Base-by-base conservation (phyloP, 1,140 invertebrate species). In the Drosophila burlai region DNA sequence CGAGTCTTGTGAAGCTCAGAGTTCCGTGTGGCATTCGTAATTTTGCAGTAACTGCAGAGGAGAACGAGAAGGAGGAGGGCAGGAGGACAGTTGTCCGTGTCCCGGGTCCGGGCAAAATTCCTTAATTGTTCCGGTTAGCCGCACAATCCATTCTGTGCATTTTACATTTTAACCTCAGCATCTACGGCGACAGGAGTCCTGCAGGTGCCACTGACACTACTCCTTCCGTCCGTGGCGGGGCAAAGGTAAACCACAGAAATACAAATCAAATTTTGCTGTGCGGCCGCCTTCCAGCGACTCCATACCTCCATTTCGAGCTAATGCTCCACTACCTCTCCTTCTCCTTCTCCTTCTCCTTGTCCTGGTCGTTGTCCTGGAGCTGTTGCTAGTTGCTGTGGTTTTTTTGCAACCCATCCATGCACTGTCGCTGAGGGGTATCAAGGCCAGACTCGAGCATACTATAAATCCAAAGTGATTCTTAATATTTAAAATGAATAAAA, bases 181-280 rank as follows among this genome's bases (percentile, higher is more conserved):
- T 83, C 85, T 81, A 84, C 81, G 69, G 82, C 83, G 75, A 81
- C 65, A 78, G 81, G 50, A 52, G 29, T 52, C 49, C 49, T 83
- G 84, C 84, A 87, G 84, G 84, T 87, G 84, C 81, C 81, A 87
- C 84, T 87, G 84, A 87, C 84, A 87, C 84, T 77, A 65, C 82
- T 68, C 73, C 65, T 68, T 68, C 16, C 5, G 38, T 43, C 26
- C 58, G 21, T n/a, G 71, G 71, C 45, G 50, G 81, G 81, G 81
- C 79, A 90, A 90, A 91, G 86, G 86, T 90, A 86, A 91, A 75
- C 86, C 86, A 90, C 86, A 90, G 86, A 90, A 90, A 90, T 90
- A 90, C 86, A 90, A 90, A 90, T 90, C 86, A 90, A 90, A 90
- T 90, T 90, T 90, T 91, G 85, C 82, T 90, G 85, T 90, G 85